A percentile compares a stretch with the other conserved stretches of the same genome.
phyloP scores from a whole-genome alignment of 2,797 vertebrate species.

The Darevskia nairensis region DNA sequence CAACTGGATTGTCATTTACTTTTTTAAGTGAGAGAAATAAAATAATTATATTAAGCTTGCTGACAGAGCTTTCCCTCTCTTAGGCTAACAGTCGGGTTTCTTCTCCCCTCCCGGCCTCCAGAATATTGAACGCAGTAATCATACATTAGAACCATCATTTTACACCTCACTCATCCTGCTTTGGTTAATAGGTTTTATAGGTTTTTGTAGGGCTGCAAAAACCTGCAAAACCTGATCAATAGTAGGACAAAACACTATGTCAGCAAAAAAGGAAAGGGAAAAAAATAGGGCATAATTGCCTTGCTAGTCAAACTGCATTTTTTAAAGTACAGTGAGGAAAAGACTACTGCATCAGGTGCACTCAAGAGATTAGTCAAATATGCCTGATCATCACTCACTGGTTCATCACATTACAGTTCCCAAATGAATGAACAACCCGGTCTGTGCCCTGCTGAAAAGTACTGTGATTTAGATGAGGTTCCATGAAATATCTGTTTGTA shows the following conservation, averaged over 20 bases:
- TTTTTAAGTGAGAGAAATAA: slow-evolving; percentile 3
- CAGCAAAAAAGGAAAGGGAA: background rate
- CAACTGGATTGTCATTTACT: background rate
- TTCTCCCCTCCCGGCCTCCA: background rate
- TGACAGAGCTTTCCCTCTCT: background rate
- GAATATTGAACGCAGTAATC: background rate
- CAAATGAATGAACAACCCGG: background rate
- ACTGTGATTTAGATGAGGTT: background rate
- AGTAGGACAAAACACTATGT: background rate
- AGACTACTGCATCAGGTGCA: background rate
- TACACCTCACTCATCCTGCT: background rate
- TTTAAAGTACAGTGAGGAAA: background rate
- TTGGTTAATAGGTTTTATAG: background rate
- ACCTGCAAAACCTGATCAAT: background rate
- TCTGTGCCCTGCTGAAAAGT: background rate
- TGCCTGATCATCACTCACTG: background rate
- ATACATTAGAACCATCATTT: background rate
- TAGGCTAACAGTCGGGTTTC: background rate
- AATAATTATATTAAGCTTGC: background rate
- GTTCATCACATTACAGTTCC: background rate
- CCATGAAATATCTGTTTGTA: background rate
- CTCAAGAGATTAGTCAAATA: background rate
- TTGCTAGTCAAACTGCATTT: background rate
- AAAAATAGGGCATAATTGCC: background rate
- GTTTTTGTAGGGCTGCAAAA: background rate